Conservation (phyloP, 2,888 invertebrate species). For the Lycia hirtaria region DNA sequence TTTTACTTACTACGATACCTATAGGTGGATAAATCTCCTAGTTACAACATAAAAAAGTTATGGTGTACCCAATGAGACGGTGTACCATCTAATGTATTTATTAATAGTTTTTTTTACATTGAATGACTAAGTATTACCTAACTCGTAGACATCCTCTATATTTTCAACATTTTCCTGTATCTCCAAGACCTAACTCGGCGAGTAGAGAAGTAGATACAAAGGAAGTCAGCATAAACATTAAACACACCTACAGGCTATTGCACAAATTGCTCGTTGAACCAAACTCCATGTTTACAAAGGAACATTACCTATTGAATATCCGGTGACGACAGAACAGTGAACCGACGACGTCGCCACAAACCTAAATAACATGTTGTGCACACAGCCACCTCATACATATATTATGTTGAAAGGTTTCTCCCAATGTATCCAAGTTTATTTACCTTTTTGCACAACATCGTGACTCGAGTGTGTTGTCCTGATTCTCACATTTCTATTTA, state of each 20-base stretch:
- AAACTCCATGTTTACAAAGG: slow-evolving; percentile 29
- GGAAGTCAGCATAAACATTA: slow-evolving; percentile 19
- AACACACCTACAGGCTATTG: slow-evolving; percentile 16
- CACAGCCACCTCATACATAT: slow-evolving; percentile 47
- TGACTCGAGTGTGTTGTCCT: slow-evolving; percentile 49
- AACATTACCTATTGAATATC: slow-evolving; percentile 50
- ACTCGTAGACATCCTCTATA: too few relatives aligned
- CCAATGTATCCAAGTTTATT: slow-evolving; percentile 54
- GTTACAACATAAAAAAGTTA: too few relatives aligned
- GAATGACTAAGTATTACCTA: too few relatives aligned
- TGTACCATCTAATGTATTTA: too few relatives aligned
- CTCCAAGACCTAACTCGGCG: too few relatives aligned
- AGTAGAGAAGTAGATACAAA: slow-evolving; percentile 10
- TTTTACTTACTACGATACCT: too few relatives aligned
- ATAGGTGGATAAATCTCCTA: too few relatives aligned
- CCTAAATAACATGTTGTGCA: slow-evolving; percentile 34
- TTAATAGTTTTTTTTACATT: too few relatives aligned
- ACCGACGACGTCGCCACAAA: slow-evolving; percentile 24
- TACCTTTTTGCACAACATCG: slow-evolving; percentile 61
- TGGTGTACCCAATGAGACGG: too few relatives aligned
- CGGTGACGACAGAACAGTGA: slow-evolving; percentile 58
- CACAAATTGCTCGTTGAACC: slow-evolving; percentile 21
- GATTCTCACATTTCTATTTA: slow-evolving; percentile 58
- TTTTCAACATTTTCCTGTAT: too few relatives aligned
- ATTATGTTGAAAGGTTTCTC: slow-evolving; percentile 72